Conservation (phyloP, 2,888 invertebrate genomes). For the Tachina grossa region DNA sequence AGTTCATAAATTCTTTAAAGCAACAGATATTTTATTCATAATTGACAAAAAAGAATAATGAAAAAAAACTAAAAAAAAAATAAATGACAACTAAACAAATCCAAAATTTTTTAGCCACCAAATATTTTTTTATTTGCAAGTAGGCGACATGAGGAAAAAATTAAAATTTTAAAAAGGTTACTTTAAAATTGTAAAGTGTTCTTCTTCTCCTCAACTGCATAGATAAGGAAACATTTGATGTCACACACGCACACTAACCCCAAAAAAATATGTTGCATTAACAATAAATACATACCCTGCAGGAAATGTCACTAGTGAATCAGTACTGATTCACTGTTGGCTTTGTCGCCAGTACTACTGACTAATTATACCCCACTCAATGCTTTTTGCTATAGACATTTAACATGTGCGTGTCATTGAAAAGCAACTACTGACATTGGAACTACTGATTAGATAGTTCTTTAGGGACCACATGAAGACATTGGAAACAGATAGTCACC, state of each 20-base stretch:
- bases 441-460: too few relatives aligned
- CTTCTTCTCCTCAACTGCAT: constrained; percentile 22
- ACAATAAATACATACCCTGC: constrained; percentile 36
- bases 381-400: too few relatives aligned
- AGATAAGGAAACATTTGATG: constrained; percentile 1
- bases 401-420: too few relatives aligned
- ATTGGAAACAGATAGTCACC: too few relatives aligned
- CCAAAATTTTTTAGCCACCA: neutral
- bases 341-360: too few relatives aligned
- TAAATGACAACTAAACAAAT: neutral
- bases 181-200: constrained; percentile 53
- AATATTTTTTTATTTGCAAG: constrained; percentile 26
- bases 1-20: constrained; percentile 62
- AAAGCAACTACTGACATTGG: too few relatives aligned
- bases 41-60: neutral
- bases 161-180: constrained; percentile 26
- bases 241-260: neutral
- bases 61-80: constrained; percentile 6
- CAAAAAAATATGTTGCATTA: constrained; percentile 52
- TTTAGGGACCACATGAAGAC: too few relatives aligned
- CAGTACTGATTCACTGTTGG: too few relatives aligned
- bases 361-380: too few relatives aligned
- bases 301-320: too few relatives aligned
- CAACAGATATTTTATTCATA: constrained; percentile 33
- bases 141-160: constrained; percentile 34